These are phyloP conservation scores for Coptodon rendalli DNA, from an alignment of 2,113 vertebrate genomes.

Conservation along the genomic window DNA sequence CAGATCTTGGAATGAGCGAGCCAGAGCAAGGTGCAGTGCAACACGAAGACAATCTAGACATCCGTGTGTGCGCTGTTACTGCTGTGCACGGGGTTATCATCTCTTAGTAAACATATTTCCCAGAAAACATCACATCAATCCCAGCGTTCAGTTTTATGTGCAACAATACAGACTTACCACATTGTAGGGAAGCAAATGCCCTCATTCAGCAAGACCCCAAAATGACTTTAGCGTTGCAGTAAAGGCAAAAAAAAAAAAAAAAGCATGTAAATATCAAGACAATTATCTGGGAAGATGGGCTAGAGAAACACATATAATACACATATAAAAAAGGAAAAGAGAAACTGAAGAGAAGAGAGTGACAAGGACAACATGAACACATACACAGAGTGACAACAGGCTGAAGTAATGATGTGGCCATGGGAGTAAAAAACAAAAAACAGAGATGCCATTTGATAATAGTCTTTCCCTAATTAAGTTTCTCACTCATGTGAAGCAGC, in stretches of 20 bases:
- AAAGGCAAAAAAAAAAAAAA: not conserved
- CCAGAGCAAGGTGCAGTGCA: not conserved
- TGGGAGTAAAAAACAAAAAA: not conserved
- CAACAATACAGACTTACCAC: not conserved
- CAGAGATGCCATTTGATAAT: not conserved
- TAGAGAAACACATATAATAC: not conserved
- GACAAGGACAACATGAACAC: not conserved
- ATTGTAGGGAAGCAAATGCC: not conserved
- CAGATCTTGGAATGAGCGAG: not conserved
- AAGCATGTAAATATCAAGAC: not conserved
- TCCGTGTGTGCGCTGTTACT: not conserved
- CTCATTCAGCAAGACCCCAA: not conserved
- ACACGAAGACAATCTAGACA: not conserved
- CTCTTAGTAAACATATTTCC: not conserved
- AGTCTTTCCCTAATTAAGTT: conserved; percentile 19
- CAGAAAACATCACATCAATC: not conserved
- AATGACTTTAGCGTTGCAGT: not conserved
- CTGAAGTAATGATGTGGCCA: not conserved
- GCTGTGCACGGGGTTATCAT: not conserved
- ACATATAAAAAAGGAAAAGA: not conserved
- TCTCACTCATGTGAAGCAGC: not conserved
- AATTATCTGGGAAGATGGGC: not conserved
- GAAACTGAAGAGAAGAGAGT: not conserved
- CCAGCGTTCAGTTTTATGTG: not conserved
- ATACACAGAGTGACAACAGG: not conserved